Conservation (phyloP, 2,888 invertebrate genomes). For the Trilocha varians region DNA sequence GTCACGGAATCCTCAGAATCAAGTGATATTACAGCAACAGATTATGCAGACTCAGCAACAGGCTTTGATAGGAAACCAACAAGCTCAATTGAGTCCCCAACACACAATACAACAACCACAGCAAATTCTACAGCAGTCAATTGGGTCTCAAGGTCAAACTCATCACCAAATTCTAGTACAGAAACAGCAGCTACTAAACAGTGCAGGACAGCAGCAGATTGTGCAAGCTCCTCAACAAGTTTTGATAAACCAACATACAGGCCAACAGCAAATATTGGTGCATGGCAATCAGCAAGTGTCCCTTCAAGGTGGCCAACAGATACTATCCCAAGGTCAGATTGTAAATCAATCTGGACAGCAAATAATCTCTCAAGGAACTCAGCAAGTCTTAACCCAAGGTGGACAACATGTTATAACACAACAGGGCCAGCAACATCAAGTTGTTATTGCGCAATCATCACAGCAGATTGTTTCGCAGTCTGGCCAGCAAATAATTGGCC, state of each 20-base stretch:
- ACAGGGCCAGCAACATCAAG: slow-evolving; percentile 64
- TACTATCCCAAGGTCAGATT: slow-evolving; percentile 62
- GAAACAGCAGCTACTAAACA: slow-evolving; percentile 74
- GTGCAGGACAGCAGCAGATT: slow-evolving; percentile 65
- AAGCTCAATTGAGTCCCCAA: slow-evolving; percentile 67
- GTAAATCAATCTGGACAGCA: slow-evolving; percentile 62
- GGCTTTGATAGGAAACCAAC: slow-evolving; percentile 57
- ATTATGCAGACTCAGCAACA: slow-evolving; percentile 72
- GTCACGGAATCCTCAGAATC: slow-evolving; percentile 61
- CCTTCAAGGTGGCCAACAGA: slow-evolving; percentile 59
- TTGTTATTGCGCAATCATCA: slow-evolving; percentile 60
- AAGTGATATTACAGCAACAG: slow-evolving; percentile 72
- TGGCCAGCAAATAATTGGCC: slow-evolving; percentile 62
- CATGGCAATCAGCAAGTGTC: slow-evolving; percentile 68
- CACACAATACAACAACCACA: slow-evolving; percentile 71
- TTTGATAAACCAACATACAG: slow-evolving; percentile 62
- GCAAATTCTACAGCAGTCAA: slow-evolving; percentile 74
- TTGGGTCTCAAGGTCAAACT: slow-evolving; percentile 70
- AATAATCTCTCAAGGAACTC: slow-evolving; percentile 54
- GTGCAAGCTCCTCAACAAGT: slow-evolving; percentile 69
- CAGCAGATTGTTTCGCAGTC: slow-evolving; percentile 66
- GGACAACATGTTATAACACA: slow-evolving; percentile 65
- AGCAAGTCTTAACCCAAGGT: slow-evolving; percentile 63
- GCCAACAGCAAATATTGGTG: slow-evolving; percentile 64
- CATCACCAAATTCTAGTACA: slow-evolving; percentile 65